Evolutionary conservation across 2,888 invertebrate genomes (phyloP).

Genomic region (Melanargia galathea): DNA sequence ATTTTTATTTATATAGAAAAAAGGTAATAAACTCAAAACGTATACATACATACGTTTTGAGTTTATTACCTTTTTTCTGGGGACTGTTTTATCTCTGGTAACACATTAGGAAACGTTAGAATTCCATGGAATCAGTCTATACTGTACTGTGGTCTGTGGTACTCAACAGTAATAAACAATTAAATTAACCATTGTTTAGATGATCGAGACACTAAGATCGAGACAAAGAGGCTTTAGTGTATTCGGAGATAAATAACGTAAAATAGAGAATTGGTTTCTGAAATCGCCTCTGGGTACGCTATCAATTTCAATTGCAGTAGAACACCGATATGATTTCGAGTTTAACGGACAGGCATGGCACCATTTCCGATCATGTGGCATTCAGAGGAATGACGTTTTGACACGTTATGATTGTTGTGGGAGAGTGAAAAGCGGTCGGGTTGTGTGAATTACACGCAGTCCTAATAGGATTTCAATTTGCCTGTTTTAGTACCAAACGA

Average conservation of each 20-base stretch:
- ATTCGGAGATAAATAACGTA: background rate
- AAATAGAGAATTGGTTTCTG: background rate
- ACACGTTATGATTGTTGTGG: conserved; percentile 59
- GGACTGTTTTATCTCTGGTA: no score
- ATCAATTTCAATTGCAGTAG: background rate
- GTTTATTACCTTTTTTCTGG: no score
- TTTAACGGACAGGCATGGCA: conserved; percentile 8
- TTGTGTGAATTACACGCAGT: conserved; percentile 62
- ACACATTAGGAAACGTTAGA: no score
- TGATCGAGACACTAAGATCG: background rate
- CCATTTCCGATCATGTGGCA: conserved; percentile 46
- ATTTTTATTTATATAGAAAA: no score
- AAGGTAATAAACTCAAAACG: no score
- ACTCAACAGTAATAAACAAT: background rate
- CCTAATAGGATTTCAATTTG: conserved; percentile 39
- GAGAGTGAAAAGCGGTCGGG: conserved; percentile 50
- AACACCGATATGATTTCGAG: conserved; percentile 2
- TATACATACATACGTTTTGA: no score
- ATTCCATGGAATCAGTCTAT: no score
- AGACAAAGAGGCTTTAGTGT: background rate
- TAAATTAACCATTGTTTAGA: no score
- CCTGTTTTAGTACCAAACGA: background rate
- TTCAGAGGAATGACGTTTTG: conserved; percentile 54
- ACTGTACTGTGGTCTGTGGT: no score
- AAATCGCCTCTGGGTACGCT: background rate